Percentiles rank a stretch among this genome's conserved stretches.
Evolutionary conservation across 1,140 invertebrate species (phyloP).

Genomic region (Frieseomelitta varia): DNA sequence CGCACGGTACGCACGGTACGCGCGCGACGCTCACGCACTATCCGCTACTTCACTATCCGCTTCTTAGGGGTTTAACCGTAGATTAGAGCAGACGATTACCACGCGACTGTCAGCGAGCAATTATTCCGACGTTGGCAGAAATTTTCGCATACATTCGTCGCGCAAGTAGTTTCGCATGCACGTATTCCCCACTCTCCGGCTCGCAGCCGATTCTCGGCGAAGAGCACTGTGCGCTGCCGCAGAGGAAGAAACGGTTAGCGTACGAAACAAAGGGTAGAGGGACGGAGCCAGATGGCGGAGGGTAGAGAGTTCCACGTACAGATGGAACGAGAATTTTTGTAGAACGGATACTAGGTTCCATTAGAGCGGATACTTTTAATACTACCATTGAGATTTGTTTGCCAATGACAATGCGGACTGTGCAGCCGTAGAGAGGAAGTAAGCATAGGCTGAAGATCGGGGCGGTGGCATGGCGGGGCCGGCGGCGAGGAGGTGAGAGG

Average conservation of each 20-base stretch:
- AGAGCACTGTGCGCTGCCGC: not conserved
- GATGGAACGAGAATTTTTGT: conserved; percentile 61
- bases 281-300: conserved; percentile 3
- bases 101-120: conserved; percentile 42
- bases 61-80: conserved; percentile 24
- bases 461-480: not conserved
- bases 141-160: conserved; percentile 37
- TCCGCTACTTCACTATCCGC: no score
- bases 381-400: conserved; percentile 79
- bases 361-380: conserved; percentile 78
- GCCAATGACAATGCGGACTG: conserved; percentile 77
- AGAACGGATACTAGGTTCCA: conserved; percentile 71
- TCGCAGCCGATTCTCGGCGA: no score
- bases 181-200: not conserved
- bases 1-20: no score
- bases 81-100: conserved; percentile 50
- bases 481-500: conserved; percentile 44
- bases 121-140: conserved; percentile 51
- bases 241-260: conserved; percentile 39
- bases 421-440: conserved; percentile 44
- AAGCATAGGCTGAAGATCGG: conserved; percentile 21
- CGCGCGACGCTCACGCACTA: conserved; percentile 9
- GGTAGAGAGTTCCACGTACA: conserved; percentile 11
- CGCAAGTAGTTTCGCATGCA: not conserved
- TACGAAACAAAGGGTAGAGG: conserved; percentile 30